phyloP scores from a whole-genome alignment of 2,797 vertebrate species.

The Poeciliopsis presidionis region DNA sequence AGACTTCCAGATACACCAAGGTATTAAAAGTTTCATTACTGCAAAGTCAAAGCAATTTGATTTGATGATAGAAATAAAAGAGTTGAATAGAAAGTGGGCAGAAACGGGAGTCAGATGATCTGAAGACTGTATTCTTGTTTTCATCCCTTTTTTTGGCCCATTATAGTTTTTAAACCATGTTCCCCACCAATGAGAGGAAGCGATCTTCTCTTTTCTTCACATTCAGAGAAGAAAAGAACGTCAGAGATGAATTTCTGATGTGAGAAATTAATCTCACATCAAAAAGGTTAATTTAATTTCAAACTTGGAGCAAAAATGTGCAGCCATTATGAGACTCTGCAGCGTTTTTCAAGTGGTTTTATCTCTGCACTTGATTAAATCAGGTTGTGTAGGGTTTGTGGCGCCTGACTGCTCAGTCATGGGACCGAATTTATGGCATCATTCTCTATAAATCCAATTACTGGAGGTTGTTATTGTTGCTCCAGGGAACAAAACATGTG shows the following conservation, averaged over 20 bases:
- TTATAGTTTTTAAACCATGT: background rate
- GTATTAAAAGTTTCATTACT: background rate
- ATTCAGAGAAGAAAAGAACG: background rate
- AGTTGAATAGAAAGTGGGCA: background rate
- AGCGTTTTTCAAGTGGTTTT: constrained; percentile 24
- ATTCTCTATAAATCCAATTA: constrained; percentile 63
- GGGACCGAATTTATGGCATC: constrained; percentile 56
- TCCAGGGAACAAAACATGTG: constrained; percentile 45
- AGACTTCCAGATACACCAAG: background rate
- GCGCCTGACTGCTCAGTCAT: constrained; percentile 66
- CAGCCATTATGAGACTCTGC: constrained; percentile 22
- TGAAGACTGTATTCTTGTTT: background rate
- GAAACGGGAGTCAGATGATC: background rate
- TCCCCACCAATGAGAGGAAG: constrained; percentile 3
- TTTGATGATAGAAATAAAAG: background rate
- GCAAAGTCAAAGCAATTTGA: background rate
- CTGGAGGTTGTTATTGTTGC: constrained; percentile 52
- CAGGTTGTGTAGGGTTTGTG: constrained; percentile 43
- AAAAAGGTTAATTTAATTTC: no score
- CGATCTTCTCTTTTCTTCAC: background rate
- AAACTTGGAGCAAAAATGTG: constrained; percentile 13
- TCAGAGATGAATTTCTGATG: no score
- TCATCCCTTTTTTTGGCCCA: background rate
- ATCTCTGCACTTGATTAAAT: constrained; percentile 51
- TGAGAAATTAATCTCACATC: no score